These are phyloP conservation scores for Podarcis siculus DNA, from an alignment of 2,797 vertebrate genomes.

Conservation along the genomic window DNA sequence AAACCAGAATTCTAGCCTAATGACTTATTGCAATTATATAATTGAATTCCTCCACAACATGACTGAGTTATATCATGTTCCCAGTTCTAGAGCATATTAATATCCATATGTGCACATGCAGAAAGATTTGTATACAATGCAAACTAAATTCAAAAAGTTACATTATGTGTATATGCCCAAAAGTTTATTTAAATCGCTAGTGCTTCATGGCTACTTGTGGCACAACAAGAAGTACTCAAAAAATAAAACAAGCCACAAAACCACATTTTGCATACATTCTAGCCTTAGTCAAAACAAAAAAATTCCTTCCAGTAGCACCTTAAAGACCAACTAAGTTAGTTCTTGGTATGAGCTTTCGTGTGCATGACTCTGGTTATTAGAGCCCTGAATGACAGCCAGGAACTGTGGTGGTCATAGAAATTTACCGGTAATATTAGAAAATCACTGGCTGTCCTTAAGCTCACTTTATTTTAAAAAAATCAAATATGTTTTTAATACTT, in stretches of 20 bases:
- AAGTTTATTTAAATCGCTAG: not conserved
- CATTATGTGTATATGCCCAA: not conserved
- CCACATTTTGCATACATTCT: not conserved
- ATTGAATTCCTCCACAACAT: not conserved
- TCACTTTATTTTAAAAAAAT: not conserved
- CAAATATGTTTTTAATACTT: not conserved
- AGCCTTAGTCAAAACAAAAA: no score
- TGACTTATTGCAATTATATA: not conserved
- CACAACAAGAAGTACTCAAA: not conserved
- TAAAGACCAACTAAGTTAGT: no score
- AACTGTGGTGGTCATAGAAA: not conserved
- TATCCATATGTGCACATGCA: not conserved
- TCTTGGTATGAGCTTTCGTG: no score
- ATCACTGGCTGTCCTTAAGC: not conserved
- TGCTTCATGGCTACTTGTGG: not conserved
- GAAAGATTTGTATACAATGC: not conserved
- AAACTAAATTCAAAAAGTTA: not conserved
- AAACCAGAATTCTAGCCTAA: not conserved
- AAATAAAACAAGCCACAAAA: slow-evolving; percentile 11
- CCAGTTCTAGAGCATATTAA: not conserved
- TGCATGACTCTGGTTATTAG: not conserved
- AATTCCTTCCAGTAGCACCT: no score
- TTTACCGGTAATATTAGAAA: not conserved
- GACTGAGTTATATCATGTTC: not conserved
- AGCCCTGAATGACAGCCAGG: not conserved